phyloP scores from a whole-genome alignment of 2,797 vertebrate species.

The Acomys russatus region DNA sequence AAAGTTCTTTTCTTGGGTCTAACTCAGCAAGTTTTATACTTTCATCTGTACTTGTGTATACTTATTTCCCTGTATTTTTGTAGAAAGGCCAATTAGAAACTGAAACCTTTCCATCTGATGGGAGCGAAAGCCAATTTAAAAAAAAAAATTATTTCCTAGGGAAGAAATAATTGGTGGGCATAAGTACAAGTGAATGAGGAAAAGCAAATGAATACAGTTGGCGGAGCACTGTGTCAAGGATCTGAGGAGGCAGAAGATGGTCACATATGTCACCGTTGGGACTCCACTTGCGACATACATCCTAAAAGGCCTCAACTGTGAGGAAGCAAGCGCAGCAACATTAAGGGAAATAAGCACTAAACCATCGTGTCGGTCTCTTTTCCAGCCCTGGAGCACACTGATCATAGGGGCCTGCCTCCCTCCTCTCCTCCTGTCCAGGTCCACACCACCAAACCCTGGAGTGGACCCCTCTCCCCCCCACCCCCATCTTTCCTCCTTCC shows the following conservation, averaged over 20 bases:
- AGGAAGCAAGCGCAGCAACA: background rate
- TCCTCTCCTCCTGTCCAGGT: background rate
- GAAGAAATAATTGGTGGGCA: background rate
- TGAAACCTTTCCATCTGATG: background rate
- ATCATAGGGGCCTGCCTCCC: too few relatives aligned
- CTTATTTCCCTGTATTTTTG: background rate
- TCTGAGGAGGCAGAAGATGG: background rate
- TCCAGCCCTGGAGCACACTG: background rate
- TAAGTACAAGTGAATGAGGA: background rate
- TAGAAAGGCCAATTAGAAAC: background rate
- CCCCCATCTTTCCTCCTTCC: background rate
- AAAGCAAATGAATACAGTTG: background rate
- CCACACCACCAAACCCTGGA: background rate
- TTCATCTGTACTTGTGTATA: background rate
- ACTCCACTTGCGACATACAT: background rate
- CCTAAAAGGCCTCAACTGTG: background rate
- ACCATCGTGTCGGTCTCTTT: background rate
- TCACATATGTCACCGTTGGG: background rate
- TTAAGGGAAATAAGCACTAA: background rate
- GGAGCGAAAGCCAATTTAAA: background rate
- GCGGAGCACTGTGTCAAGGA: background rate
- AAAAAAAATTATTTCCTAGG: background rate
- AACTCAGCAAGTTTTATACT: background rate
- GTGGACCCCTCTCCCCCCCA: too few relatives aligned
- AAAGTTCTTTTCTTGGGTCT: constrained; percentile 5